These are phyloP conservation scores for Saccostrea glomerata DNA, from an alignment of 1,140 invertebrate species.

Conservation along the genomic window DNA sequence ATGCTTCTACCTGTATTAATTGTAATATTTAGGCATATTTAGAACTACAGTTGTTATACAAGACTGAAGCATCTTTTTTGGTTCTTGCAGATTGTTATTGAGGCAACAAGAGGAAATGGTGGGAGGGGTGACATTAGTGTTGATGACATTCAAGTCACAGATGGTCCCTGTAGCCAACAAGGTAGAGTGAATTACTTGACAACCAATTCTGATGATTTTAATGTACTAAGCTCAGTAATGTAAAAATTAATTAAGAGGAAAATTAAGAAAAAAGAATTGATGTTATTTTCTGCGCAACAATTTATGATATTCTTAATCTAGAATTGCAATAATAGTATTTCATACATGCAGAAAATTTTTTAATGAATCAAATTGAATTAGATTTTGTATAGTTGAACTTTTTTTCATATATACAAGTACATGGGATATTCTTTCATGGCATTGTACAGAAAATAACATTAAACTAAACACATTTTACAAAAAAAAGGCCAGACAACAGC, in stretches of 20 bases:
- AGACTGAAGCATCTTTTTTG: background rate
- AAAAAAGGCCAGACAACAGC: background rate
- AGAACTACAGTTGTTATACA: no score
- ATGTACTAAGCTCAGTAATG: no score
- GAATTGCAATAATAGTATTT: no score
- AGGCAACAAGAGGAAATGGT: conserved; percentile 54
- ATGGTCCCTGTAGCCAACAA: conserved; percentile 45
- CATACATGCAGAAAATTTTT: no score
- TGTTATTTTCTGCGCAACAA: no score
- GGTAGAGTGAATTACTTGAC: background rate
- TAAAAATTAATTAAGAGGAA: no score
- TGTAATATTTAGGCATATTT: no score
- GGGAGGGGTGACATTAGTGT: conserved; percentile 64
- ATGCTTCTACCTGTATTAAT: no score
- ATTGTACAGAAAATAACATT: background rate
- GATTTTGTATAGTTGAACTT: background rate
- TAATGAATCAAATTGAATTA: background rate
- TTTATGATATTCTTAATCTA: no score
- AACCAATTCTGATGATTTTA: background rate
- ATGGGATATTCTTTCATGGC: background rate
- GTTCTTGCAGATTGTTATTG: conserved; percentile 53
- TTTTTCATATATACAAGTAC: no score
- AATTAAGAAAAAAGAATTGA: no score
- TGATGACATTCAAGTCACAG: conserved; percentile 64
- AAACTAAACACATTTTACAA: no score